Evolutionary conservation across 2,113 vertebrate species (phyloP).

Genomic region (Thunnus thynnus): DNA sequence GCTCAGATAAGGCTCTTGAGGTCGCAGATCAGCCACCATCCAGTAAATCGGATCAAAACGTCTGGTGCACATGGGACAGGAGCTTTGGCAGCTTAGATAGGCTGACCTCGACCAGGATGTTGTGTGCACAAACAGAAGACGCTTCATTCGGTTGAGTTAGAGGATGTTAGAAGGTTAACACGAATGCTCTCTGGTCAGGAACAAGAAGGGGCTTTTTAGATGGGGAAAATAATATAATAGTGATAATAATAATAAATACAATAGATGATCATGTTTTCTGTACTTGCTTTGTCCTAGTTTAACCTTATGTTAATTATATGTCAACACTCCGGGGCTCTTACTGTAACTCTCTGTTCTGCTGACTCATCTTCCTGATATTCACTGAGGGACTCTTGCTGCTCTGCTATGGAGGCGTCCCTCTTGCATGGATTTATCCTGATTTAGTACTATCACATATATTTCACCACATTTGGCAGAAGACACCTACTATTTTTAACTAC

Average conservation of each 20-base stretch:
- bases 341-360: not conserved
- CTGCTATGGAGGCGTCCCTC: not conserved
- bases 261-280: no score
- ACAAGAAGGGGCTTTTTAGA: no score
- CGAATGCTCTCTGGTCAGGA: not conserved
- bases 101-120: slow-evolving; percentile 14
- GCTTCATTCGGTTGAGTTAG: not conserved
- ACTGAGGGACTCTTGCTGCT: not conserved
- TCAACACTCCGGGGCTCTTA: not conserved
- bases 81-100: slow-evolving; percentile 19
- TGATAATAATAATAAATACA: no score
- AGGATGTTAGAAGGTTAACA: not conserved
- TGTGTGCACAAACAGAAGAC: not conserved
- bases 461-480: not conserved
- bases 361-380: slow-evolving; percentile 18
- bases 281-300: not conserved
- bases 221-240: no score
- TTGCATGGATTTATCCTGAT: not conserved
- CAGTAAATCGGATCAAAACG: slow-evolving; percentile 20
- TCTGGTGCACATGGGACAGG: not conserved
- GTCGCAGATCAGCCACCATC: slow-evolving; percentile 11
- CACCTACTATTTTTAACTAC: slow-evolving; percentile 6
- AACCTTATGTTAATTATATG: not conserved
- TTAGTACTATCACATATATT: slow-evolving; percentile 1
- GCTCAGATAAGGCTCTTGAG: not conserved